phyloP scores from a whole-genome alignment of 2,113 vertebrate genomes.

The Lipotes vexillifer region DNA sequence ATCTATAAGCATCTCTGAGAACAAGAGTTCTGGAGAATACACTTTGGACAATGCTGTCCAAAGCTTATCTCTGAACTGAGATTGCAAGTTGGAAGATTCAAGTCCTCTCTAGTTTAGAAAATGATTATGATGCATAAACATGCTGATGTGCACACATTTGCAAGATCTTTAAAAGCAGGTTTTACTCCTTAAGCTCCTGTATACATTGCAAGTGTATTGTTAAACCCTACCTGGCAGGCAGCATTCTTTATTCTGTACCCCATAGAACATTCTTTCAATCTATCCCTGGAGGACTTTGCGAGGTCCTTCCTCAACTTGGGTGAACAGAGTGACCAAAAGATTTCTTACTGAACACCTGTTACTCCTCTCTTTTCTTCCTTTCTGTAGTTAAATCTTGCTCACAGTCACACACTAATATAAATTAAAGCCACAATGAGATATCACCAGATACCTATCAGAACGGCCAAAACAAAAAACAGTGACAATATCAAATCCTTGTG shows the following conservation, averaged over 20 bases:
- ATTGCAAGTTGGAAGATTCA: background rate
- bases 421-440: background rate
- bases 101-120: constrained; percentile 21
- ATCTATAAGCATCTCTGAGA: background rate
- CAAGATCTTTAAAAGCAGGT: background rate
- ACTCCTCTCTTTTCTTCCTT: background rate
- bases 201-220: background rate
- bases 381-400: background rate
- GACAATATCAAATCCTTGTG: background rate
- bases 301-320: background rate
- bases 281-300: background rate
- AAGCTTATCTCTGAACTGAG: background rate
- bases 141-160: background rate
- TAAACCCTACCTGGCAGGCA: background rate
- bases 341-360: background rate
- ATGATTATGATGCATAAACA: background rate
- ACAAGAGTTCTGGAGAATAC: background rate
- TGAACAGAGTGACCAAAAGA: background rate
- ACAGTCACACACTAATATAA: background rate
- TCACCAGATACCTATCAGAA: background rate
- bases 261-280: background rate
- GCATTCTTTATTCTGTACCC: background rate
- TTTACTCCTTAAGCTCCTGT: background rate
- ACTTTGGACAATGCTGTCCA: background rate
- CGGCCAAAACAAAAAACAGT: background rate